Evolutionary conservation across 2,113 vertebrate species (phyloP).

Genomic region (Herpetotheres cachinnans): DNA sequence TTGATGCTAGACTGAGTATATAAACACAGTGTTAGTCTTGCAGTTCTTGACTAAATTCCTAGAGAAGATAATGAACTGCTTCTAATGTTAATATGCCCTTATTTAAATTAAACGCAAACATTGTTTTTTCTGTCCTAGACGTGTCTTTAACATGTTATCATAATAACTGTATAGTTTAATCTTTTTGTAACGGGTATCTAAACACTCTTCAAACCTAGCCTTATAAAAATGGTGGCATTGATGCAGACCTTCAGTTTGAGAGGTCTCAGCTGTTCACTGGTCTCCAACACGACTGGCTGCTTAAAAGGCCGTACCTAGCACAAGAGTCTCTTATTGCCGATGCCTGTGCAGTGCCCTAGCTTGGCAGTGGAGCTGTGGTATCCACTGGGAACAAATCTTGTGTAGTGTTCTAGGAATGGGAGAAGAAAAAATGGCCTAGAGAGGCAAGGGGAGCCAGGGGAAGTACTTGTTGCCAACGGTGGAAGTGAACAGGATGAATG

Average conservation of each 20-base stretch:
- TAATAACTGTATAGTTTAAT: background rate
- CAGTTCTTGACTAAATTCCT: background rate
- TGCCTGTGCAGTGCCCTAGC: background rate
- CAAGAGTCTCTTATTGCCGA: background rate
- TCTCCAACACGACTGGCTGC: accelerated
- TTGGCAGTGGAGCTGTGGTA: background rate
- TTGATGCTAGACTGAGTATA: background rate
- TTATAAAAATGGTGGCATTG: background rate
- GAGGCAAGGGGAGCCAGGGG: background rate
- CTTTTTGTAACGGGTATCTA: background rate
- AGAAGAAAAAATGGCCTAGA: background rate
- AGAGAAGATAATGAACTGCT: background rate
- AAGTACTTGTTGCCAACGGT: background rate
- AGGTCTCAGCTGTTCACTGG: background rate
- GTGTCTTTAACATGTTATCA: background rate
- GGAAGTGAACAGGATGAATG: background rate
- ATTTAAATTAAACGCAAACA: background rate
- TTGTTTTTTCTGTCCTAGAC: background rate
- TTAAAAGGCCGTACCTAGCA: background rate
- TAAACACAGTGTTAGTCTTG: background rate
- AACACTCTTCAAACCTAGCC: background rate
- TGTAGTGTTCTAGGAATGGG: accelerated
- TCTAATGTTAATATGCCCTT: background rate
- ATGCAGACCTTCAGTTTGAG: background rate
- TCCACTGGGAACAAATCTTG: background rate